Percentiles rank a stretch among this genome's conserved stretches.
These are phyloP conservation scores for Lycorma delicatula DNA, from an alignment of 1,140 invertebrate species.

Conservation along the genomic window DNA sequence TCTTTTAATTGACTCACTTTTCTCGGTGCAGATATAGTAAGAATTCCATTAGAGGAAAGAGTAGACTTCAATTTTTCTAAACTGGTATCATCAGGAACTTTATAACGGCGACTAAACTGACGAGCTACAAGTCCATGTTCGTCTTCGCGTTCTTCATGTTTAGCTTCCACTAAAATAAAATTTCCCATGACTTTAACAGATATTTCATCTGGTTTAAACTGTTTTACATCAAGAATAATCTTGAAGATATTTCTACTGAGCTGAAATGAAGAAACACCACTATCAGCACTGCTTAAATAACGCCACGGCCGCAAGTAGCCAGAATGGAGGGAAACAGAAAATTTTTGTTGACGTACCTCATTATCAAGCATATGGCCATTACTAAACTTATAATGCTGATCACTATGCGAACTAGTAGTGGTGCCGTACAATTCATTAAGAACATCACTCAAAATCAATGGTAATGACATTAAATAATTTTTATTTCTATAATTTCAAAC, in stretches of 20 bases:
- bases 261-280: slow-evolving; percentile 19
- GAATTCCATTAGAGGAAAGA: slow-evolving; percentile 51
- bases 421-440: too few relatives aligned
- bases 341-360: too few relatives aligned
- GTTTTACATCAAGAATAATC: slow-evolving; percentile 59
- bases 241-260: slow-evolving; percentile 29
- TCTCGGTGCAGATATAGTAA: slow-evolving; percentile 50
- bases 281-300: background rate
- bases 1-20: slow-evolving; percentile 17
- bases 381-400: too few relatives aligned
- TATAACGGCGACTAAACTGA: slow-evolving; percentile 54
- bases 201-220: slow-evolving; percentile 73
- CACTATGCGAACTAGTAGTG: too few relatives aligned
- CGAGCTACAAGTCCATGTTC: slow-evolving; percentile 52
- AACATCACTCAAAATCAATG: too few relatives aligned
- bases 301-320: slow-evolving; percentile 18
- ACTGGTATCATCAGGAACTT: slow-evolving; percentile 51
- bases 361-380: too few relatives aligned
- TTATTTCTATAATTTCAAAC: too few relatives aligned
- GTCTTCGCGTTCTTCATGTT: slow-evolving; percentile 56
- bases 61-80: slow-evolving; percentile 47
- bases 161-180: slow-evolving; percentile 54
- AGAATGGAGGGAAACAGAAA: background rate
- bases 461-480: too few relatives aligned
- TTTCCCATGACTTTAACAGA: slow-evolving; percentile 60